Percentiles rank a stretch among this genome's conserved stretches.
Conservation (phyloP, 2,888 invertebrate genomes). For the Andrena trimmerana region DNA sequence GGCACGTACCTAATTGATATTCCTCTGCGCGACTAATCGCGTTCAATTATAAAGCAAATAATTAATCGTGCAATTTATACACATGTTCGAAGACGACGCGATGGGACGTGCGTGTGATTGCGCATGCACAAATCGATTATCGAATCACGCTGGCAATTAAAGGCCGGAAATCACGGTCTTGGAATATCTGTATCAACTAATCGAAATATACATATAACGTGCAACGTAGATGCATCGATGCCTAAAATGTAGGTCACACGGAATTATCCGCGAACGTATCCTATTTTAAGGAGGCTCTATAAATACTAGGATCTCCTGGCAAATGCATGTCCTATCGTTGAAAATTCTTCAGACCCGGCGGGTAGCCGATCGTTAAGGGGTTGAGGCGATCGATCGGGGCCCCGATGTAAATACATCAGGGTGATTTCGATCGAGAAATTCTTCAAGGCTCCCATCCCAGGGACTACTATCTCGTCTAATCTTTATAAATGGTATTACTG, state of each 20-base stretch:
- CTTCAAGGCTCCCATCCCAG: not conserved
- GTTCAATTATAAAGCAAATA: constrained; percentile 28
- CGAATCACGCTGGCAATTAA: constrained; percentile 43
- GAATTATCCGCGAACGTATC: constrained; percentile 24
- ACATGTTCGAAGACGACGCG: not conserved
- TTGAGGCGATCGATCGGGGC: constrained; percentile 32
- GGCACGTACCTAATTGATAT: constrained; percentile 30
- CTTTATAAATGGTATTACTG: too few species aligned
- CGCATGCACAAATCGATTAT: constrained; percentile 15
- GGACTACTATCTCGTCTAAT: too few species aligned
- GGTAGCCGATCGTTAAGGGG: constrained; percentile 24
- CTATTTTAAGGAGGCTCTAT: constrained; percentile 39
- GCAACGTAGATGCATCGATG: not conserved
- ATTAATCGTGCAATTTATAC: constrained; percentile 31
- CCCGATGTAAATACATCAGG: constrained; percentile 7
- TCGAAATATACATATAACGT: constrained; percentile 30
- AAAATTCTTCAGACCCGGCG: constrained; percentile 34
- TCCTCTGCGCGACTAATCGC: constrained; percentile 14
- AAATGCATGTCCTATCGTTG: constrained; percentile 1
- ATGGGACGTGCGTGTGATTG: not conserved
- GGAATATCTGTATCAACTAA: constrained; percentile 50
- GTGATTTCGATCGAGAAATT: constrained; percentile 3
- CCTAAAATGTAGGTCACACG: constrained; percentile 50
- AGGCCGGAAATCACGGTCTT: constrained; percentile 43
- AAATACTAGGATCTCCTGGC: constrained; percentile 37